These are phyloP conservation scores for Eutolmus rufibarbis DNA, from an alignment of 2,888 invertebrate species.

Conservation along the genomic window DNA sequence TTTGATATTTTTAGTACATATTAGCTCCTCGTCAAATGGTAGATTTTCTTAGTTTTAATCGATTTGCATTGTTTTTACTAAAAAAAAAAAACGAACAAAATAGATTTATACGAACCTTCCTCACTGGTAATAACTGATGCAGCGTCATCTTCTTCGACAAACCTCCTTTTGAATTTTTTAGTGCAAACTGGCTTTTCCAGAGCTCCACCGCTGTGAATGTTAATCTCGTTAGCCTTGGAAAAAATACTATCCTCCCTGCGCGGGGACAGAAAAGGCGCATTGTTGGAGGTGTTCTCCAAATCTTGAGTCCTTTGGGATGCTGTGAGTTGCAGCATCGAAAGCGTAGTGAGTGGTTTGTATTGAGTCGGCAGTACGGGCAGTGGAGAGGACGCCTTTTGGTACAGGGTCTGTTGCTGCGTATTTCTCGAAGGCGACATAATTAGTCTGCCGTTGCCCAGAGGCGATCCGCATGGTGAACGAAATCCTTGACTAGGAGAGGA, in stretches of 20 bases:
- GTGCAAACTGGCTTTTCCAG: constrained; percentile 60
- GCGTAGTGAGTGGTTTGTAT: constrained; percentile 56
- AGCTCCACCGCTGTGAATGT: constrained; percentile 50
- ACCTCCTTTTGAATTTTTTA: constrained; percentile 60
- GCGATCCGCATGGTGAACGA: constrained; percentile 62
- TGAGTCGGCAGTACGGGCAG: constrained; percentile 51
- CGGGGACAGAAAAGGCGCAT: constrained; percentile 59
- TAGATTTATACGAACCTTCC: constrained; percentile 55
- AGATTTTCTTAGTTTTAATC: no score
- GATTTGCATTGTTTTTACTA: background rate
- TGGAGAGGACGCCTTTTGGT: constrained; percentile 57
- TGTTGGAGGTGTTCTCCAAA: constrained; percentile 59
- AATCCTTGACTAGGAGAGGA: constrained; percentile 58
- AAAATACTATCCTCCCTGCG: constrained; percentile 53
- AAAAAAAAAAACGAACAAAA: no score
- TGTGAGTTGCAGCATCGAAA: constrained; percentile 60
- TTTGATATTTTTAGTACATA: no score
- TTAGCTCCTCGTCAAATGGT: background rate
- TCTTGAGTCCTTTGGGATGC: constrained; percentile 59
- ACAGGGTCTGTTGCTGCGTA: constrained; percentile 45
- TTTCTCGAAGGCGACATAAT: constrained; percentile 47
- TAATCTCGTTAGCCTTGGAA: constrained; percentile 24
- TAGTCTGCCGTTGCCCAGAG: constrained; percentile 49
- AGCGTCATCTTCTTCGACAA: constrained; percentile 63
- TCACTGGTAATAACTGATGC: constrained; percentile 63